A percentile compares a stretch with the other conserved stretches of the same genome.
These are phyloP conservation scores for Chromobotia macracanthus DNA, from an alignment of 2,797 vertebrate genomes.

Conservation along the genomic window DNA sequence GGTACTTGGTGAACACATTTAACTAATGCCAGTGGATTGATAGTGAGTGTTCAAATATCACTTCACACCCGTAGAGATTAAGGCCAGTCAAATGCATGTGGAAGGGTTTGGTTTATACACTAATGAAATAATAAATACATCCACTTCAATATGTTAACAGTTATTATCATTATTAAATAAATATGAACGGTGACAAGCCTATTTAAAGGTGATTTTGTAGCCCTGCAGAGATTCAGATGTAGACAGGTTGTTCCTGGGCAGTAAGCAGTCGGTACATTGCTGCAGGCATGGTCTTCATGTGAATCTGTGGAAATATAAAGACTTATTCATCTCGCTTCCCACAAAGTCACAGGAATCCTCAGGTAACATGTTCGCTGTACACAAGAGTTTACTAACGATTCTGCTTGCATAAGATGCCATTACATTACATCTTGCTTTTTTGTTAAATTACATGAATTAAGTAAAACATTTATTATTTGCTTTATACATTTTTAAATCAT, in stretches of 20 bases:
- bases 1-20: conserved; percentile 32
- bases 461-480: no score
- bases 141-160: conserved; percentile 45
- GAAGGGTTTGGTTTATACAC: conserved; percentile 19
- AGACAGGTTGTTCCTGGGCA: conserved; percentile 85
- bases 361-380: no score
- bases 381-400: no score
- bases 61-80: conserved; percentile 70
- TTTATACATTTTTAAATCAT: no score
- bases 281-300: conserved; percentile 99
- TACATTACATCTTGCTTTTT: not conserved
- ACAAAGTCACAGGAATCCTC: no score
- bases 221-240: conserved; percentile 71
- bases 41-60: conserved; percentile 55
- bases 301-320: conserved; percentile 81
- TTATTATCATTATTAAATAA: conserved; percentile 43
- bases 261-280: conserved; percentile 98
- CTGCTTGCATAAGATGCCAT: no score
- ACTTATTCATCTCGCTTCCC: not conserved
- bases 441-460: no score
- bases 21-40: conserved; percentile 9
- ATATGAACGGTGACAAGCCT: conserved; percentile 8
- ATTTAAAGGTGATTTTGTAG: not conserved
- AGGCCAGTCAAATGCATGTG: conserved; percentile 70
- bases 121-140: conserved; percentile 37